Conservation (phyloP, 2,113 vertebrate genomes). For the Lagopus muta region DNA sequence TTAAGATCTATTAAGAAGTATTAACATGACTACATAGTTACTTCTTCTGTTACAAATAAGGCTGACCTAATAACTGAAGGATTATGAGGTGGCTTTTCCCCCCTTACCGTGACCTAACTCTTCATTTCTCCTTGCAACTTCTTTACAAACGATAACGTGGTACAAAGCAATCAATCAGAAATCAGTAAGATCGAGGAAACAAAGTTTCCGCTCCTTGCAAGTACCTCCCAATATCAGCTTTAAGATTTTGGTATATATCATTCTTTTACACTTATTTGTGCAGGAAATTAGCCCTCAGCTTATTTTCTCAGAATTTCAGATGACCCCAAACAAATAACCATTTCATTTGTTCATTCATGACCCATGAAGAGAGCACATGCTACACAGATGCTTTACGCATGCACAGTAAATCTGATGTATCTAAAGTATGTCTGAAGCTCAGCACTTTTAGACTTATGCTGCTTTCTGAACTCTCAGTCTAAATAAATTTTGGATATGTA, state of each 20-base stretch:
- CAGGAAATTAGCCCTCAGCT: not conserved
- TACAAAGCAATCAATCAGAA: not conserved
- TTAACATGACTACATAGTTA: not conserved
- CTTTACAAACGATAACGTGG: not conserved
- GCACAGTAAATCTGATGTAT: not conserved
- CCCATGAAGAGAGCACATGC: not conserved
- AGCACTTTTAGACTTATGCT: not conserved
- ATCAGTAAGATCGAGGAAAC: not conserved
- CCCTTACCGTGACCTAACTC: not conserved
- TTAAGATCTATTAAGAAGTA: not conserved
- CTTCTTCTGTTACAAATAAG: not conserved
- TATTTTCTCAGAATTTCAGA: not conserved
- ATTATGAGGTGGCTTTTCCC: fast-evolving
- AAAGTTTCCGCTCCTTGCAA: not conserved
- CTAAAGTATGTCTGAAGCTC: not conserved
- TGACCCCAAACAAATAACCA: not conserved
- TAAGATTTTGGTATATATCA: not conserved
- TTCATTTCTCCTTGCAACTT: not conserved
- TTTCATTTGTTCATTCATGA: not conserved
- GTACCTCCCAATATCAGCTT: not conserved
- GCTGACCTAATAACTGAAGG: not conserved
- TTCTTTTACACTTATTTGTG: not conserved
- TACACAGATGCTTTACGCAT: not conserved
- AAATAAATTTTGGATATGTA: not conserved
- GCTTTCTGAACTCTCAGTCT: not conserved